phyloP scores from a whole-genome alignment of 2,888 invertebrate genomes.

The Aradus depressus region DNA sequence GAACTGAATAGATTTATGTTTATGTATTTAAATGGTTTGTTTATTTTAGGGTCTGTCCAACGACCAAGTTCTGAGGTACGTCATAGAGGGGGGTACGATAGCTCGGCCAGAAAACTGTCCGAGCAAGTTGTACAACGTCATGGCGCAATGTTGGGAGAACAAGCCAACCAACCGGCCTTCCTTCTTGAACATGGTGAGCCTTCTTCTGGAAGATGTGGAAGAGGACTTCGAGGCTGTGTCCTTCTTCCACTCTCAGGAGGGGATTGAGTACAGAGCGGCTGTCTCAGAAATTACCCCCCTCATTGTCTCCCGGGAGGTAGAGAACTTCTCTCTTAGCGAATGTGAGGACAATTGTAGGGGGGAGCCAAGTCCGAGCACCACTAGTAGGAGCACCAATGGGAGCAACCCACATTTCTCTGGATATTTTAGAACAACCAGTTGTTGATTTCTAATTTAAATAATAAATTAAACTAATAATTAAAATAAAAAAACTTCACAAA shows the following conservation, averaged over 20 bases:
- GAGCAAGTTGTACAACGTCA: constrained; percentile 76
- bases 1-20: constrained; percentile 3
- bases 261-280: constrained; percentile 38
- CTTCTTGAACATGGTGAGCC: constrained; percentile 70
- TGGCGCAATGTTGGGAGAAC: constrained; percentile 88
- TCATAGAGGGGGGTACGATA: constrained; percentile 86
- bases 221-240: constrained; percentile 46
- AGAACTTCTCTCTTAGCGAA: constrained; percentile 33
- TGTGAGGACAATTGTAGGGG: constrained; percentile 27
- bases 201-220: constrained; percentile 55
- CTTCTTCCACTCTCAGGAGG: constrained; percentile 50
- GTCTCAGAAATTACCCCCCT: constrained; percentile 33
- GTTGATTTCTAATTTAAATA: too few species aligned
- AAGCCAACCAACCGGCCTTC: constrained; percentile 66
- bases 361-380: constrained; percentile 26
- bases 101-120: constrained; percentile 93
- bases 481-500: too few species aligned
- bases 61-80: constrained; percentile 83
- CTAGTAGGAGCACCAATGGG: constrained; percentile 32
- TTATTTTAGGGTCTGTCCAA: constrained; percentile 64
- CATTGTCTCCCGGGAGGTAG: constrained; percentile 31
- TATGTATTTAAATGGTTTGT: constrained; percentile 4
- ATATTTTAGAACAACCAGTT: too few species aligned
- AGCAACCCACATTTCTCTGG: too few species aligned
- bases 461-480: too few species aligned